Evolutionary conservation across 2,113 vertebrate genomes (phyloP), one percentile per base, ranked within the genome.

Genomic region (Oxygymnocypris stewartii): DNA sequence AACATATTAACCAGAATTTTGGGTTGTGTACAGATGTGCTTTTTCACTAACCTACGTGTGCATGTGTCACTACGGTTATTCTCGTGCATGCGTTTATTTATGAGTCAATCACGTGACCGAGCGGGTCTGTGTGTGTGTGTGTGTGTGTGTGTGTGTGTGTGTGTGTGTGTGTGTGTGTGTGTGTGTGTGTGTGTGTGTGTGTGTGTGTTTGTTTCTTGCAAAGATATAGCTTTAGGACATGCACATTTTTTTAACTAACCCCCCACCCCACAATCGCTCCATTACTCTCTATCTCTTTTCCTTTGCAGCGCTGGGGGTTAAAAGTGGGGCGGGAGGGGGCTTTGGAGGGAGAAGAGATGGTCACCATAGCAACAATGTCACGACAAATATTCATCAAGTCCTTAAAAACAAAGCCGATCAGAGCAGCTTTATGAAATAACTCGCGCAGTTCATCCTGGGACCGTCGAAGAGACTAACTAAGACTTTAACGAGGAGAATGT

Each of bases 301-400:
- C 65, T 92, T 94, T 94, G 92, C 49, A 89, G 85, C 88, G 91
- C 94, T 92, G 91, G 90, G 93, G 80, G 69, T 73, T 82, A 86
- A 81, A 79, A 14, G 79, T 71, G 83, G 20, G 61, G 23, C 14
- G 20, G 84, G 89, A 85, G 89, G 87, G 84, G 91, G 89, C 91
- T 89, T 67, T 80, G 79, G 88, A 86, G 87, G 78, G 63, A 83
- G 88, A 89, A 90, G 92, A 93, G 91, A 92, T 90, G 93, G 93
- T 95, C 92, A 57, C 93, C 93, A 95, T 95, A 93, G 94, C 90
- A 93, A 95, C 94, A 84, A 89, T 94, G 94, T 92, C 94, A 94
- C 0, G 90, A 93, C 93, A 95, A 94, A 94, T 95, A 93, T 93
- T 93, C 93, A 94, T 95, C 94, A 94, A 94, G 90, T 90, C 69